Percentiles rank a stretch among this genome's conserved stretches.
phyloP scores from a whole-genome alignment of 2,113 vertebrate species.

The Melanocharis versteri region DNA sequence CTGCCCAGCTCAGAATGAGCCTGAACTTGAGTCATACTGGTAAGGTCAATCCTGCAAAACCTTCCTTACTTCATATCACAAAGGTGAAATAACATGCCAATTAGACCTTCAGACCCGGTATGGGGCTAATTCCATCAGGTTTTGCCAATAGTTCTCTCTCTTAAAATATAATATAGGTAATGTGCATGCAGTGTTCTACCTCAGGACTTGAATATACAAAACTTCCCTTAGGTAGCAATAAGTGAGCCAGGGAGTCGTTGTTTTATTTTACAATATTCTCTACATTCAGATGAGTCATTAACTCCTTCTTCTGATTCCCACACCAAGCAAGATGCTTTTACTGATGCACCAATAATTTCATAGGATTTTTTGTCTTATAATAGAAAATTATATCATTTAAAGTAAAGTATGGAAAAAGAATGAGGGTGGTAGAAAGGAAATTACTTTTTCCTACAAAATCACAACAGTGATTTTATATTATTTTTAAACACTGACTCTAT shows the following conservation, averaged over 20 bases:
- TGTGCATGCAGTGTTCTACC: neutral
- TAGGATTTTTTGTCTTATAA: neutral
- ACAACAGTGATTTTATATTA: neutral
- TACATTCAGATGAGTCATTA: neutral
- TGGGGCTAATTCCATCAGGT: neutral
- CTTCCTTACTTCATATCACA: neutral
- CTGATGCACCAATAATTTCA: neutral
- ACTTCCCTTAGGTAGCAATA: neutral
- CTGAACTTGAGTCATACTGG: neutral
- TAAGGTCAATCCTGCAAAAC: neutral
- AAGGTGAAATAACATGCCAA: neutral
- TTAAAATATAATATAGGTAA: neutral
- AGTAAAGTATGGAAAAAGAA: neutral
- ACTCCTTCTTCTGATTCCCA: neutral
- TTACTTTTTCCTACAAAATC: neutral
- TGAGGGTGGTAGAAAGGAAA: neutral
- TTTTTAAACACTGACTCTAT: neutral
- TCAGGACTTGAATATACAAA: neutral
- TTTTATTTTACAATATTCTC: neutral
- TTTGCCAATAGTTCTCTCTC: neutral
- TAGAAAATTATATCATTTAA: neutral
- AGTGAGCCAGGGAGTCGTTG: neutral
- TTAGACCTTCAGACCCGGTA: neutral
- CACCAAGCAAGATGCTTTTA: neutral
- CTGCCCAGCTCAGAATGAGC: neutral